These are phyloP conservation scores for Crossocerus cetratus DNA, from an alignment of 2,888 invertebrate species.

Conservation along the genomic window DNA sequence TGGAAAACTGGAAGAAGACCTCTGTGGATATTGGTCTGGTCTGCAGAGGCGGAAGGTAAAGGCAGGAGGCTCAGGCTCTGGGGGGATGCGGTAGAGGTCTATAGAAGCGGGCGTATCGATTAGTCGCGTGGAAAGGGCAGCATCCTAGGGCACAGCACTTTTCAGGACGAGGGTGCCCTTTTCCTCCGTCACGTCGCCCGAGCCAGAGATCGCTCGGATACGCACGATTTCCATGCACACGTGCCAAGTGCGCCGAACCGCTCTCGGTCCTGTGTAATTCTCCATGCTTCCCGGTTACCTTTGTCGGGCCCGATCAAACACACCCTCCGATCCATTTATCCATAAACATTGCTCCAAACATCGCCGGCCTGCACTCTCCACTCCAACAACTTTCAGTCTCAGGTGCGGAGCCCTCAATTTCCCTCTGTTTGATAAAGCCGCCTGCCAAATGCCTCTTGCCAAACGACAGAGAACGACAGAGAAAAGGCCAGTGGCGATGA, in stretches of 20 bases:
- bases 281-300: conserved; percentile 48
- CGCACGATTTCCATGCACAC: not conserved
- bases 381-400: too few species aligned
- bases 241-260: conserved; percentile 40
- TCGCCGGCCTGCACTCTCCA: conserved; percentile 10
- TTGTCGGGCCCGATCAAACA: conserved; percentile 48
- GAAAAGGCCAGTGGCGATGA: not conserved
- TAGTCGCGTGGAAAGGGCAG: conserved; percentile 63
- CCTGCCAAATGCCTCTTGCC: too few species aligned
- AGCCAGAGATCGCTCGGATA: not conserved
- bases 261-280: conserved; percentile 55
- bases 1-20: not conserved
- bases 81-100: conserved; percentile 47
- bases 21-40: not conserved
- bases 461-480: too few species aligned
- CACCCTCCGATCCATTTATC: too few species aligned
- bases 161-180: conserved; percentile 56
- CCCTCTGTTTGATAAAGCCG: not conserved
- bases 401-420: not conserved
- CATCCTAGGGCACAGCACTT: conserved; percentile 57
- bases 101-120: conserved; percentile 69
- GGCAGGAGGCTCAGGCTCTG: too few species aligned
- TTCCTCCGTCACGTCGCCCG: conserved; percentile 26
- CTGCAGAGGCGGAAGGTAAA: not conserved
- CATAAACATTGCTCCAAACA: conserved; percentile 22